Evolutionary conservation across 2,888 invertebrate species (phyloP).

Genomic region (Vesta saturnalis): DNA sequence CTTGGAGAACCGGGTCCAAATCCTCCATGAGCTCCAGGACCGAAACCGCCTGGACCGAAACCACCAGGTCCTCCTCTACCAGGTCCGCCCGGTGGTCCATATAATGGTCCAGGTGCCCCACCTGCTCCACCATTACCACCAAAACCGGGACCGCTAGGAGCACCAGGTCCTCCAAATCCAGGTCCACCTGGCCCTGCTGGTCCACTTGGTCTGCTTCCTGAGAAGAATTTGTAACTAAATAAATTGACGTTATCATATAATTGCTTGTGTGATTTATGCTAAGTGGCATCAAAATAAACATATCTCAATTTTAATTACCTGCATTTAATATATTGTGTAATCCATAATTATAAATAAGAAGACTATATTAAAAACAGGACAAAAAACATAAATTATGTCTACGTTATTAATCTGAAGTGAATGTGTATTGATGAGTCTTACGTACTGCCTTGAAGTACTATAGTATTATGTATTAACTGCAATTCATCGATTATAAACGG

Average conservation of each 20-base stretch:
- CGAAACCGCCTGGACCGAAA: conserved; percentile 43
- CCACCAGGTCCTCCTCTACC: conserved; percentile 42
- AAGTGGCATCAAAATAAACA: no score
- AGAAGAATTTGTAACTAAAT: background rate
- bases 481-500: conserved; percentile 10
- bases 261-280: no score
- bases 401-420: conserved; percentile 17
- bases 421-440: conserved; percentile 15
- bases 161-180: conserved; percentile 29
- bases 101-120: conserved; percentile 18
- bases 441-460: conserved; percentile 20
- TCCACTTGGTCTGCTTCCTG: conserved; percentile 6
- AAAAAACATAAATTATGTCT: background rate
- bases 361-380: background rate
- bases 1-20: conserved; percentile 41
- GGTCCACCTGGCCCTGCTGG: conserved; percentile 14
- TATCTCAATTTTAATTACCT: background rate
- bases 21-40: conserved; percentile 22
- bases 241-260: conserved; percentile 2
- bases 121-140: conserved; percentile 22
- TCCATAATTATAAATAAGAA: background rate
- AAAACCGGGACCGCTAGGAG: conserved; percentile 34
- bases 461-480: conserved; percentile 16
- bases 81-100: conserved; percentile 22
- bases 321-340: background rate